Base-by-base conservation (phyloP, 2,113 vertebrate species). In the Phrynosoma platyrhinos region DNA sequence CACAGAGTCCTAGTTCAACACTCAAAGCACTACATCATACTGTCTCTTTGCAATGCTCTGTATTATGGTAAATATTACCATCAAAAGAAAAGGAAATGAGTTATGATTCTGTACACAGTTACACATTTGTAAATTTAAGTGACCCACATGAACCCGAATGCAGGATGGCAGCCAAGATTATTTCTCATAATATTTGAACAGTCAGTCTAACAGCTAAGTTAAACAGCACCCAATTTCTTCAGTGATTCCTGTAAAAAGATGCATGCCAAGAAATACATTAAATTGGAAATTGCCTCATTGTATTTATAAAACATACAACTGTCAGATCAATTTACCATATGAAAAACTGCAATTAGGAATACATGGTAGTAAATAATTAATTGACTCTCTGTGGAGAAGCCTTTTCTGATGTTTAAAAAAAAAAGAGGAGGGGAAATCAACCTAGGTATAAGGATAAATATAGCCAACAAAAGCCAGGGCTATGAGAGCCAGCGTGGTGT, bases 291-390 rank as follows among this genome's bases (percentile, higher is more conserved):
- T 77, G 87, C 21, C 40, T 72, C 0, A 0, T 82, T 87, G n/a
- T 42, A 78, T 82, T 90, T 85, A 83, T 68, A 85, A 94, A 91
- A 88, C 47, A 71, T 62, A 52, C 9, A 86, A 53, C 6, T 25
- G 25, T 82, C 75, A 81, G 62, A 92, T 89, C 36, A 89, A 79
- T 68, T 9, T 85, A 68, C 40, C 84, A 64, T 0, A 5, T 83
- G 20, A 93, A 94, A 91, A 90, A 92, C 27, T 62, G 25, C 68
- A 71, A 9, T 91, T 91, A 82, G 23, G 83, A 87, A 94, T 91
- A 85, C 23, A 81, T 74, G 32, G 14, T 36, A 88, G 40, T 88
- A 91, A 92, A 88, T 86, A 83, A 91, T 92, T 92, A 91, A 75
- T 83, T 16, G 72, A 36, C 13, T 90, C 30, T 32, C 52, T 25